Evolutionary conservation across 2,797 vertebrate genomes (phyloP).

Genomic region (Neoniphon sammara): DNA sequence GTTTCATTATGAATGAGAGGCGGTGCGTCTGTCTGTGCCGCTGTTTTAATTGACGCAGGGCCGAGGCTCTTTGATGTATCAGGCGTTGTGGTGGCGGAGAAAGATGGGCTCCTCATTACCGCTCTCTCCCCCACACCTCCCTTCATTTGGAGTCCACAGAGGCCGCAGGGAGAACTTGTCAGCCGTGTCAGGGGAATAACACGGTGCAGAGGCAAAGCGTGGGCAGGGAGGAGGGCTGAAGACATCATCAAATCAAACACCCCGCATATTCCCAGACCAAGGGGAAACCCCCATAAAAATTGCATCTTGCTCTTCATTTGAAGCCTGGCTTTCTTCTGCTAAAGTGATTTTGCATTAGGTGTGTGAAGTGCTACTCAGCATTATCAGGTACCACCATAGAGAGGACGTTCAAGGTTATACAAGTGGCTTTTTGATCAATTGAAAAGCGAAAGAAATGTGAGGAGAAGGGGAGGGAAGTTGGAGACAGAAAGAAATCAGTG

Average conservation of each 20-base stretch:
- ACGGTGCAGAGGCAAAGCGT: constrained; percentile 19
- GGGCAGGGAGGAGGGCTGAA: constrained; percentile 41
- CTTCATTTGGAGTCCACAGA: constrained; percentile 6
- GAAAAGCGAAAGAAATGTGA: background rate
- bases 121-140: constrained; percentile 5
- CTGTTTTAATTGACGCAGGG: constrained; percentile 65
- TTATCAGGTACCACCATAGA: background rate
- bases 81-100: constrained; percentile 41
- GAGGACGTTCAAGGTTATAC: background rate
- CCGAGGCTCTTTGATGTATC: constrained; percentile 66
- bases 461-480: no score
- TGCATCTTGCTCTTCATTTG: background rate
- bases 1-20: constrained; percentile 75
- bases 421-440: background rate
- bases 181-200: constrained; percentile 19
- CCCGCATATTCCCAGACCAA: constrained; percentile 4
- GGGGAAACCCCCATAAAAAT: constrained; percentile 39
- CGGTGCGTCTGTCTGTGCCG: constrained; percentile 28
- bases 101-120: constrained; percentile 61
- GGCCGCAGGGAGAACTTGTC: constrained; percentile 33
- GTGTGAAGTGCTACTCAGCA: background rate
- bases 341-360: background rate
- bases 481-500: background rate
- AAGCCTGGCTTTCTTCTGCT: background rate
- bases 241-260: constrained; percentile 46